Percentiles rank a stretch among this genome's conserved stretches.
Evolutionary conservation across 1,140 invertebrate species (phyloP).

Genomic region (Maconellicoccus hirsutus): DNA sequence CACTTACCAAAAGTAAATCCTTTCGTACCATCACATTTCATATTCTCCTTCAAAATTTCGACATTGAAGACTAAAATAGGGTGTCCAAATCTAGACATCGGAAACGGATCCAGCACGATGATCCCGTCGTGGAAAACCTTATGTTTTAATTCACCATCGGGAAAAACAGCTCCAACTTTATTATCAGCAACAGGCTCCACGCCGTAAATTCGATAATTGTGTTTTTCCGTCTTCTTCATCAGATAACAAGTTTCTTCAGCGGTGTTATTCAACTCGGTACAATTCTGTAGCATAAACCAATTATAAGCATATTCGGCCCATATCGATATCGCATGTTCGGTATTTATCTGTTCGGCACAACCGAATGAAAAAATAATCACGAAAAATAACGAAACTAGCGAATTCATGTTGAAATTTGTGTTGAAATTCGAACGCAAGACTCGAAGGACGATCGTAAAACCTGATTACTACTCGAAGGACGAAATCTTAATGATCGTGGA

Average conservation of each 20-base stretch:
- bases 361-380: neutral
- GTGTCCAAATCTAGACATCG: slow-evolving; percentile 40
- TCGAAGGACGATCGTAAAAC: neutral
- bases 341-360: neutral
- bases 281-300: neutral
- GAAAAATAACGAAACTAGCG: neutral
- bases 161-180: slow-evolving; percentile 33
- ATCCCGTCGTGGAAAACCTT: slow-evolving; percentile 36
- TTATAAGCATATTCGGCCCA: neutral
- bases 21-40: slow-evolving; percentile 32
- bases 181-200: slow-evolving; percentile 1
- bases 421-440: neutral
- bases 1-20: slow-evolving; percentile 32
- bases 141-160: slow-evolving; percentile 35
- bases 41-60: slow-evolving; percentile 31
- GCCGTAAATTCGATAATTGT: neutral
- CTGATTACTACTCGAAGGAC: neutral
- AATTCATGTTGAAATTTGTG: neutral
- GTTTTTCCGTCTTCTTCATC: neutral
- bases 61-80: slow-evolving; percentile 40
- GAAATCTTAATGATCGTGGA: neutral
- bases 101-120: slow-evolving; percentile 41
- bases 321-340: neutral
- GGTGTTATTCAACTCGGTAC: neutral
- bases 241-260: neutral